Evolutionary conservation across 1,140 invertebrate genomes (phyloP).

Genomic region (Zaprionus inermis): DNA sequence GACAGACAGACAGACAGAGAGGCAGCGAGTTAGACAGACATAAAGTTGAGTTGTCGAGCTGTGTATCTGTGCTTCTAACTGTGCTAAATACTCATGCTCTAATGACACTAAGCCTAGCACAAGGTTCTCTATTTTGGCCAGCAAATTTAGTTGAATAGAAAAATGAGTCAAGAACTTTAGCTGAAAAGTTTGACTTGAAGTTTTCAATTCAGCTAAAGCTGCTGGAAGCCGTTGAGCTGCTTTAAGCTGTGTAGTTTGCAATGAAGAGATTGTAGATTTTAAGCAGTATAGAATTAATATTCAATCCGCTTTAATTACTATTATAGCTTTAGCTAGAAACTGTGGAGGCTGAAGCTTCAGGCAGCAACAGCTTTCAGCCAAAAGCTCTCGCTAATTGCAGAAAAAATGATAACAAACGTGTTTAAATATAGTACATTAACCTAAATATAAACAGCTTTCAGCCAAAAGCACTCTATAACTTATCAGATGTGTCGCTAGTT

Average conservation of each 20-base stretch:
- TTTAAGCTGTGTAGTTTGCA: not conserved
- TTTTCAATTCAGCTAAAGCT: not conserved
- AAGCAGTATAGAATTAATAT: not conserved
- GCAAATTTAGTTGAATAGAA: not conserved
- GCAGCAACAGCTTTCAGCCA: not conserved
- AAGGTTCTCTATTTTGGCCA: not conserved
- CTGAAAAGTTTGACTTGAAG: not conserved
- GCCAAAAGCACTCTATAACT: not conserved
- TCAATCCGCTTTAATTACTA: not conserved
- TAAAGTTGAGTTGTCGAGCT: slow-evolving; percentile 59
- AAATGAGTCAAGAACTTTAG: not conserved
- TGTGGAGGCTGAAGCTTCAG: not conserved
- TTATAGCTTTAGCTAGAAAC: not conserved
- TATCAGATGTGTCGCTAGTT: too few species aligned
- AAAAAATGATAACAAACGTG: too few species aligned
- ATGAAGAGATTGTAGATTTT: not conserved
- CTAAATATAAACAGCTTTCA: not conserved
- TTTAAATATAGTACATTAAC: not conserved
- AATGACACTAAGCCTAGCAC: slow-evolving; percentile 16
- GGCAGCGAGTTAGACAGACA: slow-evolving; percentile 17
- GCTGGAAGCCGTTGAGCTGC: not conserved
- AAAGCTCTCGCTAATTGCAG: not conserved
- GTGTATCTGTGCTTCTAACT: not conserved
- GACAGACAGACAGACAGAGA: slow-evolving; percentile 13
- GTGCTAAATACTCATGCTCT: slow-evolving; percentile 19